phyloP scores from a whole-genome alignment of 1,140 invertebrate genomes.

The Drosophila simulans region DNA sequence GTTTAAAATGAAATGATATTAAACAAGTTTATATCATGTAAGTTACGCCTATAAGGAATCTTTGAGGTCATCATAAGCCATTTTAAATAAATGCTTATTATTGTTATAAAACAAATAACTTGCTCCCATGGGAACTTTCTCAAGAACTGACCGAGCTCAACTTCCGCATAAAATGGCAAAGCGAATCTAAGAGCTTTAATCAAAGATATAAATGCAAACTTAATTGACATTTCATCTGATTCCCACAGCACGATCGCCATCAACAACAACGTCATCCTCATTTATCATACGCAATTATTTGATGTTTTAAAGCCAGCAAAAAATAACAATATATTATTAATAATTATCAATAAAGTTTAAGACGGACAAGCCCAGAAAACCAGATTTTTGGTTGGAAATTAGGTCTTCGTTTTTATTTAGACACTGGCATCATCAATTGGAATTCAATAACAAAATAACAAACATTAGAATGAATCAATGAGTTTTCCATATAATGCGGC shows the following conservation, averaged over 20 bases:
- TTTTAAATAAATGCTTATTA: no score
- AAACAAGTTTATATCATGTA: no score
- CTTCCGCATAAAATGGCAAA: not conserved
- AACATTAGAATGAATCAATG: constrained; percentile 56
- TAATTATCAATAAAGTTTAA: constrained; percentile 39
- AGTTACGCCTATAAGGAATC: no score
- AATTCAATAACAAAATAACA: constrained; percentile 37
- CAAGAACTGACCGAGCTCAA: constrained; percentile 5
- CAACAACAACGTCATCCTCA: constrained; percentile 25
- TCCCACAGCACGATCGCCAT: constrained; percentile 30
- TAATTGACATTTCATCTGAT: constrained; percentile 33
- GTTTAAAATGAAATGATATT: no score
- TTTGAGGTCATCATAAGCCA: no score
- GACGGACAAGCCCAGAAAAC: constrained; percentile 48
- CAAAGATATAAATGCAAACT: constrained; percentile 21
- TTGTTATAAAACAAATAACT: not conserved
- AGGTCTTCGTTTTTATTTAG: constrained; percentile 82
- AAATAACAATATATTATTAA: constrained; percentile 46
- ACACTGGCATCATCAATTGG: constrained; percentile 69
- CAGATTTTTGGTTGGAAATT: constrained; percentile 62
- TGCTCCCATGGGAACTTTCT: constrained; percentile 8
- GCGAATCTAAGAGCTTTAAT: constrained; percentile 10
- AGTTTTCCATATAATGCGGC: constrained; percentile 30
- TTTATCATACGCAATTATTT: constrained; percentile 49
- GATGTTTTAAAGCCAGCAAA: constrained; percentile 15